Conservation (phyloP, 2,113 vertebrate species). For the Mustelus asterias region DNA sequence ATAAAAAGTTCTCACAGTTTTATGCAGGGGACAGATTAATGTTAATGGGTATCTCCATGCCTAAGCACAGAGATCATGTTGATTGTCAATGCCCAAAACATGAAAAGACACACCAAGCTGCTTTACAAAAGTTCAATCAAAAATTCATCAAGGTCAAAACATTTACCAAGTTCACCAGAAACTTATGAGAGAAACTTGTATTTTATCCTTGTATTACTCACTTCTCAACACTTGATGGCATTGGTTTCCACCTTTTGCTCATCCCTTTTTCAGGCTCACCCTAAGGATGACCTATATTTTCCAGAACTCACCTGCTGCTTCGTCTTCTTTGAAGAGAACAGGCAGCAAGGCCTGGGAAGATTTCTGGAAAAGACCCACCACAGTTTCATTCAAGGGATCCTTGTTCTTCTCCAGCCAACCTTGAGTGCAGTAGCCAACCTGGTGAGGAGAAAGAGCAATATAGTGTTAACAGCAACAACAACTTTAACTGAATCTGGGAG, state of each 20-base stretch:
- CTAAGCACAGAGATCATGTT: not conserved
- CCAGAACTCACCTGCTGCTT: slow-evolving; percentile 40
- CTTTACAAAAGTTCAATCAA: not conserved
- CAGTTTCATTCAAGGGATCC: slow-evolving; percentile 45
- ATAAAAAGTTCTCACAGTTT: not conserved
- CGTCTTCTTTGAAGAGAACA: slow-evolving; percentile 47
- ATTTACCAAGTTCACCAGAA: not conserved
- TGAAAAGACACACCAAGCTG: not conserved
- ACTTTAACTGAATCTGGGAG: not conserved
- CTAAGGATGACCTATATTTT: not conserved
- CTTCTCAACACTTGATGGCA: not conserved
- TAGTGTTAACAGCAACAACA: not conserved
- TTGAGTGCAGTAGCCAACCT: slow-evolving; percentile 45
- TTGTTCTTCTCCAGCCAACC: slow-evolving; percentile 49
- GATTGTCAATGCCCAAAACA: not conserved
- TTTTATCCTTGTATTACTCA: not conserved
- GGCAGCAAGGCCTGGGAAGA: not conserved
- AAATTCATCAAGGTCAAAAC: not conserved
- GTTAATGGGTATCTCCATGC: not conserved
- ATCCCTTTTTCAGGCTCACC: not conserved
- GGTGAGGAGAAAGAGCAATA: not conserved
- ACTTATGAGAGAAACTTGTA: not conserved
- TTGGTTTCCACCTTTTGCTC: not conserved
- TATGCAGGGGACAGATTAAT: not conserved
- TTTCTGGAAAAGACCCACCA: slow-evolving; percentile 48